Evolutionary conservation across 1,140 invertebrate genomes (phyloP).

Genomic region (Metaphire vulgaris): DNA sequence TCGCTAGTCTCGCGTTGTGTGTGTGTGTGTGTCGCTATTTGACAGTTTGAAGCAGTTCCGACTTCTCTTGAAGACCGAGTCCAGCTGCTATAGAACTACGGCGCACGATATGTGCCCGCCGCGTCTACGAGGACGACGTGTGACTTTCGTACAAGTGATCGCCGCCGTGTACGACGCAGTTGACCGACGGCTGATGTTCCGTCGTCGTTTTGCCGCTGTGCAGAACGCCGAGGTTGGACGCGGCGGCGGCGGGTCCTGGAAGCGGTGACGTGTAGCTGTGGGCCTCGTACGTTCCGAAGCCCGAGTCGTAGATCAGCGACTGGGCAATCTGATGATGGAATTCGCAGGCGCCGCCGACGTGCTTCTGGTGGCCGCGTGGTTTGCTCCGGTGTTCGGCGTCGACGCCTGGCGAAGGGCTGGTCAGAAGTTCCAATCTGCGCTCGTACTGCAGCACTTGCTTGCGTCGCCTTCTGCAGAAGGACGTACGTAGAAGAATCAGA

Average conservation of each 20-base stretch:
- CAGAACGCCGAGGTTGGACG: neutral
- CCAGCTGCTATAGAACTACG: too few species aligned
- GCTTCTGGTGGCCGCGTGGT: neutral
- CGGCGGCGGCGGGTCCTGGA: neutral
- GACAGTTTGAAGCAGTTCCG: too few species aligned
- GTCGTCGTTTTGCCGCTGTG: neutral
- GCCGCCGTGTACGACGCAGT: neutral
- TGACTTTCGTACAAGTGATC: neutral
- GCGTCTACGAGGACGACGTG: neutral
- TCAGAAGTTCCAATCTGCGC: conserved; percentile 13
- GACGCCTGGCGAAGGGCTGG: conserved; percentile 8
- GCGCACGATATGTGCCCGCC: too few species aligned
- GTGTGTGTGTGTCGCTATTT: too few species aligned
- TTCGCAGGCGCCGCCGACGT: neutral
- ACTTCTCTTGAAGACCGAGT: too few species aligned
- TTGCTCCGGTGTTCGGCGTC: neutral
- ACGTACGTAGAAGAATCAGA: too few species aligned
- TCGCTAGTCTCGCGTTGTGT: too few species aligned
- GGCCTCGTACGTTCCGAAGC: neutral
- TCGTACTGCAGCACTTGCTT: conserved; percentile 13
- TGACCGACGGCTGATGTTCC: too few species aligned
- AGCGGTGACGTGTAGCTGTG: neutral
- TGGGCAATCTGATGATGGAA: neutral
- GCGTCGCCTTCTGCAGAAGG: neutral
- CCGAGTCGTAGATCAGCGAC: neutral